Percentiles rank a stretch among this genome's conserved stretches.
Evolutionary conservation across 2,888 invertebrate genomes (phyloP).

Genomic region (Stenotaenia linearis): DNA sequence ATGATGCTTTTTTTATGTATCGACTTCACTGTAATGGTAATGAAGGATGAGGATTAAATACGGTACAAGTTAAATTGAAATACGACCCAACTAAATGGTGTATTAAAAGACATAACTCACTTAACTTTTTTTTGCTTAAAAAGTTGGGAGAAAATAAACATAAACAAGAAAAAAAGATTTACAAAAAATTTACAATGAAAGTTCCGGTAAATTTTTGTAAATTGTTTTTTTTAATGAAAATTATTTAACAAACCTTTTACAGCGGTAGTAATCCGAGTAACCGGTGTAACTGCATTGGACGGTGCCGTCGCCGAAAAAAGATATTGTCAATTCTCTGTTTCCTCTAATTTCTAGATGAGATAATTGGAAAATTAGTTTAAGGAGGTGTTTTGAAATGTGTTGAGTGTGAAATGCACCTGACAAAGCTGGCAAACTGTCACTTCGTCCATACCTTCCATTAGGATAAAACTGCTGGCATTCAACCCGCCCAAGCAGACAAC

Average conservation of each 20-base stretch:
- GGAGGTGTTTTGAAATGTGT: neutral
- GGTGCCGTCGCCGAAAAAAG: constrained; percentile 35
- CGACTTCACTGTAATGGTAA: neutral
- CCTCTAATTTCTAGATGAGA: constrained; percentile 14
- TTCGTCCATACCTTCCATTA: constrained; percentile 35
- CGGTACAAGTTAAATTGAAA: neutral
- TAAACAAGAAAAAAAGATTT: too few species aligned
- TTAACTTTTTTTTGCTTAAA: too few species aligned
- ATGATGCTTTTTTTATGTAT: neutral
- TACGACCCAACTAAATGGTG: neutral
- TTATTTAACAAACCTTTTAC: constrained; percentile 30
- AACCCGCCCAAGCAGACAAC: neutral
- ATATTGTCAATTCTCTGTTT: constrained; percentile 35
- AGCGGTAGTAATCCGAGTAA: constrained; percentile 35
- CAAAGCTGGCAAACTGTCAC: constrained; percentile 32
- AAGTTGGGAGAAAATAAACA: too few species aligned
- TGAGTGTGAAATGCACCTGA: constrained; percentile 17
- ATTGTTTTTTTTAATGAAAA: too few species aligned
- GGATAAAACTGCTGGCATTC: constrained; percentile 35
- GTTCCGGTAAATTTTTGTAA: too few species aligned
- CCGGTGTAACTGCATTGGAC: constrained; percentile 36
- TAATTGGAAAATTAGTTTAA: neutral
- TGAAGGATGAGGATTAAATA: neutral
- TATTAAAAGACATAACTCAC: too few species aligned
- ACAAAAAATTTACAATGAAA: too few species aligned